Evolutionary conservation across 2,113 vertebrate genomes (phyloP).

Genomic region (Pteropus alecto): DNA sequence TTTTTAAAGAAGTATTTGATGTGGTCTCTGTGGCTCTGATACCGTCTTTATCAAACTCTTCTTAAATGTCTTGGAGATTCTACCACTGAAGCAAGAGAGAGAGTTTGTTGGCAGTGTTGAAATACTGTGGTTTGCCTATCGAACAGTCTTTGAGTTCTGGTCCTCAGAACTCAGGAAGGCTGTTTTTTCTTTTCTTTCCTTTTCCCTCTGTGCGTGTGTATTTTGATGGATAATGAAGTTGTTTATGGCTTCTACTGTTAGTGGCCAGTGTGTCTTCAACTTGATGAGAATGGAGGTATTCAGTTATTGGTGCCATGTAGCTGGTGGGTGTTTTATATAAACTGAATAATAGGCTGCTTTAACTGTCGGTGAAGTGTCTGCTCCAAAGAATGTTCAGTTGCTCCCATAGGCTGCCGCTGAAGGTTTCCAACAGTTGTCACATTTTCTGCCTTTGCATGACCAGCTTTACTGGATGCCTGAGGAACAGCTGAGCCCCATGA

Average conservation of each 20-base stretch:
- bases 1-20: constrained; percentile 22
- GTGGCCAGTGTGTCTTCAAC: neutral
- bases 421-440: constrained; percentile 65
- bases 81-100: neutral
- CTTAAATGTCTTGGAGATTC: neutral
- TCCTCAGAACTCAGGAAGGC: neutral
- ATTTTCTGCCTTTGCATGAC: constrained; percentile 59
- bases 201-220: neutral
- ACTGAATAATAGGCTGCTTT: constrained; percentile 66
- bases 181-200: neutral
- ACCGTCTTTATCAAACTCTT: constrained; percentile 32
- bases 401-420: constrained; percentile 12
- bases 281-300: constrained; percentile 65
- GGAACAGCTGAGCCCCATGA: constrained; percentile 69
- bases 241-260: constrained; percentile 25
- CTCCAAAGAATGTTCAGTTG: neutral
- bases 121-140: neutral
- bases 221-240: constrained; percentile 6
- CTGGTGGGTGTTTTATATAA: constrained; percentile 70
- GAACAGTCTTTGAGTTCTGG: constrained; percentile 16
- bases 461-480: constrained; percentile 58
- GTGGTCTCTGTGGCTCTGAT: neutral
- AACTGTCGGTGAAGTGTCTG: constrained; percentile 21
- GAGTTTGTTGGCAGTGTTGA: neutral
- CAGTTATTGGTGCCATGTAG: constrained; percentile 64